These are phyloP conservation scores for Datnioides undecimradiatus DNA, from an alignment of 2,113 vertebrate species.

Conservation along the genomic window DNA sequence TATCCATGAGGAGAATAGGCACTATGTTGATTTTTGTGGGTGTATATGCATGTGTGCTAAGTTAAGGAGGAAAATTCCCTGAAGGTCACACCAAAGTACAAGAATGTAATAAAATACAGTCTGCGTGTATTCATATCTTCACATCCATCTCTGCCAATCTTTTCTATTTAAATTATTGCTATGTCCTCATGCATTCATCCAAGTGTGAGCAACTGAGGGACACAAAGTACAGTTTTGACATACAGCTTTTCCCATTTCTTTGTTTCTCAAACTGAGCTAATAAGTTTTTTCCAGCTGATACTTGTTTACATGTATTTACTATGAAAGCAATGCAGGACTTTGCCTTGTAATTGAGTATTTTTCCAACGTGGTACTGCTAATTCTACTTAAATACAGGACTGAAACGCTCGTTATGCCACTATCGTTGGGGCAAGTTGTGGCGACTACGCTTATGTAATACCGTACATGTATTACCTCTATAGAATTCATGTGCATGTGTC, in stretches of 20 bases:
- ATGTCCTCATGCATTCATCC: neutral
- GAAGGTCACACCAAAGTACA: neutral
- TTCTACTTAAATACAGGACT: neutral
- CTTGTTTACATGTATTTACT: neutral
- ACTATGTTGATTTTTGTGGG: neutral
- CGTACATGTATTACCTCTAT: neutral
- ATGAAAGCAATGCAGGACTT: neutral
- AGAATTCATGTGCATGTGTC: neutral
- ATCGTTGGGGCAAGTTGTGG: neutral
- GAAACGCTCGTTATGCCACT: slow-evolving; percentile 1
- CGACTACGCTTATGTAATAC: neutral
- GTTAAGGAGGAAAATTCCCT: neutral
- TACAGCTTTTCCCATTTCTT: neutral
- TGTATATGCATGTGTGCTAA: neutral
- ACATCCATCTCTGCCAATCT: neutral
- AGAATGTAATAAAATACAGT: neutral
- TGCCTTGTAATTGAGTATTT: neutral
- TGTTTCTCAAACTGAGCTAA: neutral
- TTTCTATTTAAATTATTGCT: neutral
- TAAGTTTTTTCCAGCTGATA: neutral
- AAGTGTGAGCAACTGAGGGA: no score
- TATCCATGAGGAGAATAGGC: neutral
- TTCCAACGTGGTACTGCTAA: neutral
- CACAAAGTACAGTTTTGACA: no score
- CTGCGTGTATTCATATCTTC: no score